These are phyloP conservation scores for Alitta virens DNA, from an alignment of 2,888 invertebrate species.

Conservation along the genomic window DNA sequence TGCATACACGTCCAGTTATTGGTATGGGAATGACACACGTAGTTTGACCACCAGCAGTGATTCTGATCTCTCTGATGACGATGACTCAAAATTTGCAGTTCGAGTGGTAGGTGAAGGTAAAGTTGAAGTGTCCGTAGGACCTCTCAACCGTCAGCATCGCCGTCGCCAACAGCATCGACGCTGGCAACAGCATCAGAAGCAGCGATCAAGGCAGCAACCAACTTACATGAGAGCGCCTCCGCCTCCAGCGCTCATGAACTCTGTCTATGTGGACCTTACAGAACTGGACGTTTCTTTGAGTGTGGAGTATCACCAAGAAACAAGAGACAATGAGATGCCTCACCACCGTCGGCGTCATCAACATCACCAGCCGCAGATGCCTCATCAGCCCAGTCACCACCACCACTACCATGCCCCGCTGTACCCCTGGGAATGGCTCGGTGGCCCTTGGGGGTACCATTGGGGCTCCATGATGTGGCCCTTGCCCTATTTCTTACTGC, in stretches of 20 bases:
- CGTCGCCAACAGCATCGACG: not conserved
- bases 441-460: conserved; percentile 2
- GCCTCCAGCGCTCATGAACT: conserved; percentile 1
- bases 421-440: not conserved
- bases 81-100: conserved; percentile 1
- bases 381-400: not conserved
- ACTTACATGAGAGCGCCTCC: not conserved
- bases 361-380: not conserved
- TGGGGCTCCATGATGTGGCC: conserved; percentile 3
- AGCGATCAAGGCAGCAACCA: not conserved
- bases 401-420: not conserved
- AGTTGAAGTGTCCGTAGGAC: conserved; percentile 20
- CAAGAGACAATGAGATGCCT: not conserved
- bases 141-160: conserved; percentile 25
- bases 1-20: conserved; percentile 11
- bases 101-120: conserved; percentile 12
- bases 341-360: too few relatives aligned
- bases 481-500: conserved; percentile 10
- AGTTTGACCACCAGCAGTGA: not conserved
- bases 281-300: conserved; percentile 39
- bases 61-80: not conserved
- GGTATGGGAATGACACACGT: not conserved
- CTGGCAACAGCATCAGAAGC: not conserved
- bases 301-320: not conserved
- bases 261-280: conserved; percentile 48